Evolutionary conservation across 2,888 invertebrate species (phyloP), one percentile per base, ranked within the genome.

Genomic region (Sphaerolaimus hirsutus): DNA sequence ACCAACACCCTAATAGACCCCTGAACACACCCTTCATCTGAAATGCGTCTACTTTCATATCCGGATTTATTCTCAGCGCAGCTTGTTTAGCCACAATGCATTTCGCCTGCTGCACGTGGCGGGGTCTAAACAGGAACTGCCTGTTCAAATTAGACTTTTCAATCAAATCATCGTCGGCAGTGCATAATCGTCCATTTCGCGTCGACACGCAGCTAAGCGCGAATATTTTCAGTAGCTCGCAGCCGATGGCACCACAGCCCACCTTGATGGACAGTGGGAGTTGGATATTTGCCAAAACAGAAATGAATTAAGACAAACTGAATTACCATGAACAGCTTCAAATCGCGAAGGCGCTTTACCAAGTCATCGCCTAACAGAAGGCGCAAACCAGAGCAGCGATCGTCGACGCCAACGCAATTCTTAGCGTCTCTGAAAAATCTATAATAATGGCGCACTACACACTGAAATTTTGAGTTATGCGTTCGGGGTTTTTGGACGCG

Each of bases 171-270:
- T 64, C 59, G 50, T 66, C 66, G 23, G 40, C 24, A 19, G 24
- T 5, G 40, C 5, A 7, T 12, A 40, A 17, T 12, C 3, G 3
- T 10, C 23, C 27, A 14, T 51, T 48, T n/a, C n/a, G n/a, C 19
- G 57, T 54, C 4, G 54, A 58, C 1, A 64, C 51, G 19, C 65
- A 65, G 41, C 64, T 49, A 46, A 65, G 46, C 17, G 66, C 65
- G 52, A 63, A 66, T 46, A 64, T 63, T 58, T 66, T 66, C 48
- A 66, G 52, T 57, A 66, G 59, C 50, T 66, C 66, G 59, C 66
- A 66, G 26, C 66, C 66, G 45, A 66, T 66, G n/a, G 66, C 66
- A 25, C 66, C 66, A 56, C 65, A 65, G 1, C 66, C 66, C 45
- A 66, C 62, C 63, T 64, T n/a, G n/a, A n/a, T n/a, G n/a, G n/a